phyloP scores from a whole-genome alignment of 2,113 vertebrate genomes.

The Rhinoptilus africanus region DNA sequence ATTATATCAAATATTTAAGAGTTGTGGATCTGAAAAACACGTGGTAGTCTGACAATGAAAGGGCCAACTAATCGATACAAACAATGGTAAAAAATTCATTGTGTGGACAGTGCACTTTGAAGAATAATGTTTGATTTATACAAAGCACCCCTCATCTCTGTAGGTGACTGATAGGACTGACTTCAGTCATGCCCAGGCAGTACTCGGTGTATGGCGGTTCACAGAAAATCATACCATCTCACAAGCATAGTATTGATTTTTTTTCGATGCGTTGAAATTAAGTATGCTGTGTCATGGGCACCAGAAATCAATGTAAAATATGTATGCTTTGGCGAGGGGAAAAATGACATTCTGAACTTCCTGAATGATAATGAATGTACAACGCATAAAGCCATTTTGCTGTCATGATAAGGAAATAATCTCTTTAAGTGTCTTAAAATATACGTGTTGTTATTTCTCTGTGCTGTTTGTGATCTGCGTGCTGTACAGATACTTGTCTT shows the following conservation, averaged over 20 bases:
- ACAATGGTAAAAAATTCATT: background rate
- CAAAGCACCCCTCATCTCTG: background rate
- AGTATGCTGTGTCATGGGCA: background rate
- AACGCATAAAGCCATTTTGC: background rate
- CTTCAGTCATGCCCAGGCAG: background rate
- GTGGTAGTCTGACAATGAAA: background rate
- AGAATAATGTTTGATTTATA: background rate
- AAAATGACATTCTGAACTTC: background rate
- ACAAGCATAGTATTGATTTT: background rate
- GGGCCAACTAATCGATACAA: background rate
- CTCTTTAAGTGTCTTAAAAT: background rate
- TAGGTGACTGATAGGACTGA: background rate
- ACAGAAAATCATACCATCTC: background rate
- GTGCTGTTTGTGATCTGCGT: background rate
- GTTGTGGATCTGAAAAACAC: background rate
- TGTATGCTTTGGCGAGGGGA: background rate
- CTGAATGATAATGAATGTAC: background rate
- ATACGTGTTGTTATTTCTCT: background rate
- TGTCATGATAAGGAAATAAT: slow-evolving; percentile 22
- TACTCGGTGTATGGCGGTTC: background rate
- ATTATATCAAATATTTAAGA: background rate
- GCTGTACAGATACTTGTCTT: background rate
- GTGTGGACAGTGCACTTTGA: background rate
- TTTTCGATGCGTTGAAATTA: background rate
- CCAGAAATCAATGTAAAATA: background rate